Evolutionary conservation across 2,888 invertebrate genomes (phyloP).

Genomic region (Allygus modestus): DNA sequence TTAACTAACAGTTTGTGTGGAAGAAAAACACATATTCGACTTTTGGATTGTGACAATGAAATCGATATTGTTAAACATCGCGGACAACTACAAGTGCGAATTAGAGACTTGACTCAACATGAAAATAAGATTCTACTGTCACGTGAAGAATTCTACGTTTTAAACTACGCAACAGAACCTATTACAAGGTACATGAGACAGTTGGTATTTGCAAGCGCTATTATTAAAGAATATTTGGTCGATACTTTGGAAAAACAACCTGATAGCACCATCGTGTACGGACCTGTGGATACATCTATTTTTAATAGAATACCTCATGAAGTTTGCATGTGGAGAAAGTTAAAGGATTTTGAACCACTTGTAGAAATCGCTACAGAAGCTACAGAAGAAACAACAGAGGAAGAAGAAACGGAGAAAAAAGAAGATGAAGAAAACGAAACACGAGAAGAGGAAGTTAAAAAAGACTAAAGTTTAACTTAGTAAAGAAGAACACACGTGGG

Average conservation of each 20-base stretch:
- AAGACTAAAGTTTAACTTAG: not conserved
- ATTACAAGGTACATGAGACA: slow-evolving; percentile 2
- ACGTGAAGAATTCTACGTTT: slow-evolving; percentile 4
- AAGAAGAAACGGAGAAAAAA: slow-evolving; percentile 1
- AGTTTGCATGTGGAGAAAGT: not conserved
- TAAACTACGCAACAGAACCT: not conserved
- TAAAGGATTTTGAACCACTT: not conserved
- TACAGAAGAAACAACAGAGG: not conserved
- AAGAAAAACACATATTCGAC: not conserved
- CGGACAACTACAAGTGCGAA: not conserved
- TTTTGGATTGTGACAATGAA: slow-evolving; percentile 16
- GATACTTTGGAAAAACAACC: not conserved
- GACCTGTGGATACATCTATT: slow-evolving; percentile 19
- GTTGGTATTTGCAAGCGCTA: not conserved
- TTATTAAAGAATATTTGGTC: slow-evolving; percentile 8
- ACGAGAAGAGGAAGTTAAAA: not conserved
- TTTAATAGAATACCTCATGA: slow-evolving; percentile 12
- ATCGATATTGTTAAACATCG: slow-evolving; percentile 12
- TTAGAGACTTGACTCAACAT: not conserved
- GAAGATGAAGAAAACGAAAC: not conserved
- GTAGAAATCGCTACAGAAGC: not conserved
- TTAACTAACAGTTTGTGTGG: not conserved
- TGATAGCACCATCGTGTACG: not conserved
- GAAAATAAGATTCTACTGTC: not conserved
- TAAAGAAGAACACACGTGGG: not conserved